Conservation (phyloP, 2,888 invertebrate genomes). For the Eupithecia dodoneata region DNA sequence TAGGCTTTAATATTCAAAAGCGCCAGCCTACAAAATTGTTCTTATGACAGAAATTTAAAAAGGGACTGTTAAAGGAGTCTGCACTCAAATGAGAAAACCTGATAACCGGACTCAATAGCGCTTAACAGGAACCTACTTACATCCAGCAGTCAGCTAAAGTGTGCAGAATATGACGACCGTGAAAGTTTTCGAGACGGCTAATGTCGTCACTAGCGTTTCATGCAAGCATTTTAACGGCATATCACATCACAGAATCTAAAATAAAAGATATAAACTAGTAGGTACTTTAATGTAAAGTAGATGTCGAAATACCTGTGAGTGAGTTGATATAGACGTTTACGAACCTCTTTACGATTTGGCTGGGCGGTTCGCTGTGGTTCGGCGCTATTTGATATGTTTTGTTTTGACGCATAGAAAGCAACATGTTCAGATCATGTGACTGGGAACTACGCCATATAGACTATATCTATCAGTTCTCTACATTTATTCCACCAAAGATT, state of each 20-base stretch:
- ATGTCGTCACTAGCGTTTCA: neutral
- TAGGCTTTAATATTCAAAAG: too few relatives aligned
- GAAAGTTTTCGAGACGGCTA: neutral
- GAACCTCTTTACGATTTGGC: slow-evolving; percentile 4
- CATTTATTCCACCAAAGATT: too few relatives aligned
- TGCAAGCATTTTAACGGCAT: neutral
- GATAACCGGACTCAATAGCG: neutral
- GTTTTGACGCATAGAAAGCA: neutral
- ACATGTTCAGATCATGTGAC: neutral
- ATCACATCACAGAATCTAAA: neutral
- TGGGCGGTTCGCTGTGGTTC: neutral
- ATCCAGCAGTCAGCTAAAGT: neutral
- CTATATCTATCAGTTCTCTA: neutral
- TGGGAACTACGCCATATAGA: neutral
- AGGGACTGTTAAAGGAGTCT: neutral
- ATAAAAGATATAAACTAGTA: neutral
- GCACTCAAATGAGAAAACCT: neutral
- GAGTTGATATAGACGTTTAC: neutral
- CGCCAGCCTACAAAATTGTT: neutral
- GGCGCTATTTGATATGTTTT: neutral
- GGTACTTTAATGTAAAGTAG: neutral
- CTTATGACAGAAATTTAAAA: neutral
- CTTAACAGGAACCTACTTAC: neutral
- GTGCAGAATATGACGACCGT: neutral
- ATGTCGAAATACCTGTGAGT: neutral